Evolutionary conservation across 2,113 vertebrate genomes (phyloP), one percentile per base, ranked within the genome.

Genomic region (Pan paniscus): DNA sequence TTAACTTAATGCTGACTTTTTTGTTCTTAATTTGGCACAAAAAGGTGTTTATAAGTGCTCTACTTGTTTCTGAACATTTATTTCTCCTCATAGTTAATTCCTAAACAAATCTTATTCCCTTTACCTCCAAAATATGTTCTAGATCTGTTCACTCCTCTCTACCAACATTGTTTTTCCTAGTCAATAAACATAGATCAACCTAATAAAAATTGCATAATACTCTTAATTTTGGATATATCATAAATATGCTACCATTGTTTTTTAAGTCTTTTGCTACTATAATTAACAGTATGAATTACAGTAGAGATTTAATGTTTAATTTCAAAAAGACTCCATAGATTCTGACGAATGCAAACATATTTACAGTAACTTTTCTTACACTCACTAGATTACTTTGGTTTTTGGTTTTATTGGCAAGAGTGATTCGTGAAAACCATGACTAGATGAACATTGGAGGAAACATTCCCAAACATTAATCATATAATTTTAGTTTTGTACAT

Each of bases 231-330:
- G 32, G 12, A 57, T 88, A 83, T 88, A 27, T 13, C 22, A n/a
- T 68, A 94, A 94, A 82, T 23, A 91, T 68, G 43, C 18, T 73
- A 93, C 20, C 10, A 59, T 32, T 68, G 67, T 81, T 96, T 81
- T 96, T 96, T 90, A 90, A 86, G 27, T 81, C 18, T 86, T 79
- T 93, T 84, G 52, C 61, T 96, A 59, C 89, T 75, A 84, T 57
- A 70, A 81, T 81, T 32, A 52, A 78, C 10, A 96, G 9, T 64
- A 87, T 57, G 38, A 55, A 57, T 75, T 94, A 72, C 11, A 70
- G 48, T 52, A 79, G 9, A 78, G 59, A 57, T 64, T 96, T 73
- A 59, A 87, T 40, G 18, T 50, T 75, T 78, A 92, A 30, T 92
- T 96, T 96, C 23, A 17, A 50, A 79, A 79, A 75, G 50, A 68